Percentiles rank a stretch among this genome's conserved stretches.
These are phyloP conservation scores for Ceryle rudis DNA, from an alignment of 2,797 vertebrate species.

Conservation along the genomic window DNA sequence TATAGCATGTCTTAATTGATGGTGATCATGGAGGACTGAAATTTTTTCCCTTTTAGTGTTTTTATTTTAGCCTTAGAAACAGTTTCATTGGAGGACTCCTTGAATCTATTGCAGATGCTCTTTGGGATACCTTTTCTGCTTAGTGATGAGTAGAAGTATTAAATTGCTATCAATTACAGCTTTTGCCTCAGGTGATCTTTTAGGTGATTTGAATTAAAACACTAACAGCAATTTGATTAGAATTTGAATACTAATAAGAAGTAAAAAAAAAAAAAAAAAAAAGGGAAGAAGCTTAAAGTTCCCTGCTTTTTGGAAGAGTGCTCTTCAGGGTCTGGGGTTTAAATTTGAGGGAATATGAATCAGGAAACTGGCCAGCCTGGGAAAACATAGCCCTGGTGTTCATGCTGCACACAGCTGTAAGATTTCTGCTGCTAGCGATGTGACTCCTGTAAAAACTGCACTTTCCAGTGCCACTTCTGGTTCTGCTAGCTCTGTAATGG, in stretches of 20 bases:
- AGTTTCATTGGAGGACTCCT: background rate
- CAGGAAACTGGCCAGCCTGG: background rate
- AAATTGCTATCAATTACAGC: background rate
- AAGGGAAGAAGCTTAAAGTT: background rate
- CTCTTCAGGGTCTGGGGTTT: background rate
- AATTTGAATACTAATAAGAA: background rate
- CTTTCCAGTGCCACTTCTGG: background rate
- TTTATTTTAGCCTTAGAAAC: background rate
- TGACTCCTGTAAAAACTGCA: background rate
- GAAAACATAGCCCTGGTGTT: background rate
- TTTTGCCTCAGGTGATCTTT: background rate
- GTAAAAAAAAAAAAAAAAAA: too few relatives aligned
- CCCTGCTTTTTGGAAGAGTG: background rate
- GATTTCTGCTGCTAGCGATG: background rate
- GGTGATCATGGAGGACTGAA: background rate
- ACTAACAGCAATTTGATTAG: background rate
- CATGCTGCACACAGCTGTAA: background rate
- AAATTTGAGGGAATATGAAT: background rate
- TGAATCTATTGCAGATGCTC: background rate
- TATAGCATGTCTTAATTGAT: background rate
- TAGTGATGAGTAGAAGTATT: background rate
- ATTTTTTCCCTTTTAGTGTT: background rate
- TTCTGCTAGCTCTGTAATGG: background rate
- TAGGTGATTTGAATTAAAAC: background rate
- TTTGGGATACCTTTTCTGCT: background rate